Conservation (phyloP, 2,113 vertebrate genomes). For the Actinemys pallida region DNA sequence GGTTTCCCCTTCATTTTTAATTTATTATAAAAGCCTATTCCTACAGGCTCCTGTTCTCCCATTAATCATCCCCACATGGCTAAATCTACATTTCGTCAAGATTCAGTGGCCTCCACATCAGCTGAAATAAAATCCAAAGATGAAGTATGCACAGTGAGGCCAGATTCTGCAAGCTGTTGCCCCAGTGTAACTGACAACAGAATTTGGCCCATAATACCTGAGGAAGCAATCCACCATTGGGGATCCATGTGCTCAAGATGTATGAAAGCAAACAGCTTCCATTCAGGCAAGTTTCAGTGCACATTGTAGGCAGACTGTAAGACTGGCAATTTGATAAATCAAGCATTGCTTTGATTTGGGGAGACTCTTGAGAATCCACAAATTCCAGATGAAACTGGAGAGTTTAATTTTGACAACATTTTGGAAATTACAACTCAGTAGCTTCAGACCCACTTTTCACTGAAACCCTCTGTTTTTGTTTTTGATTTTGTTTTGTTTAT, state of each 20-base stretch:
- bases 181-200: background rate
- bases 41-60: background rate
- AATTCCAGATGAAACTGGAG: background rate
- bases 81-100: background rate
- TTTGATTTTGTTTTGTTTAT: background rate
- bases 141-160: background rate
- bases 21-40: background rate
- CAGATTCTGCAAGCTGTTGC: background rate
- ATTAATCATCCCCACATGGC: background rate
- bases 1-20: background rate
- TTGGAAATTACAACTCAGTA: background rate
- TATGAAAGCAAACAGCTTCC: background rate
- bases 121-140: background rate
- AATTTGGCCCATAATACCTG: background rate
- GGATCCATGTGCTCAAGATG: background rate
- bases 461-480: background rate
- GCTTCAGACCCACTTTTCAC: background rate
- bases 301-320: background rate
- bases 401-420: background rate
- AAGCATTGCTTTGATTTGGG: background rate
- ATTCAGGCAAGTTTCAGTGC: background rate
- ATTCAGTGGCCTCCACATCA: background rate
- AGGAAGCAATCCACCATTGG: background rate
- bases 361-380: background rate
- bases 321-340: background rate